Conservation (phyloP, 1,140 invertebrate species). For the Artemia franciscana region DNA sequence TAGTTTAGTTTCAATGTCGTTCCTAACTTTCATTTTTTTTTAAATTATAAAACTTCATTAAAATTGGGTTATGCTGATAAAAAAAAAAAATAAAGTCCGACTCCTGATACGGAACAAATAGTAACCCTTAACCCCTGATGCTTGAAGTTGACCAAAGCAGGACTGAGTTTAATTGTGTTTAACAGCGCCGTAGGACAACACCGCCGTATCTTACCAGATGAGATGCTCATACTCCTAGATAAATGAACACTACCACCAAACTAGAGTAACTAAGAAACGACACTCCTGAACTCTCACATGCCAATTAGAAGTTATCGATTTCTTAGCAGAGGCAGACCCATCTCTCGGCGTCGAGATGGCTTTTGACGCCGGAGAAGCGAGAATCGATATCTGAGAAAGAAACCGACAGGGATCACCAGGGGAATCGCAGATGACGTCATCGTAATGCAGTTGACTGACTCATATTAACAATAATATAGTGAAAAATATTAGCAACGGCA, state of each 20-base stretch:
- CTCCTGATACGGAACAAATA: background rate
- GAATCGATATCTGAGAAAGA: too few species aligned
- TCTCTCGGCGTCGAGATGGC: background rate
- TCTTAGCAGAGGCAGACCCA: background rate
- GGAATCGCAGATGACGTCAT: too few species aligned
- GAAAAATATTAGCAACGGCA: too few species aligned
- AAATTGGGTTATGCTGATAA: background rate
- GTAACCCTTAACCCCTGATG: background rate
- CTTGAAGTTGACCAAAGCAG: background rate
- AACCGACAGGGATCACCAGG: too few species aligned
- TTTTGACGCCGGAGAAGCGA: too few species aligned
- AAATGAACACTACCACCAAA: background rate
- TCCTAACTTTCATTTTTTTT: too few species aligned
- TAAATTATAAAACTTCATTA: too few species aligned
- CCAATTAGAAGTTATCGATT: background rate
- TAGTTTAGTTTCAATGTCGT: too few species aligned
- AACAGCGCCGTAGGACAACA: background rate
- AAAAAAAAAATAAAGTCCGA: background rate
- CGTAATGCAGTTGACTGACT: too few species aligned
- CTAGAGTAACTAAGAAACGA: background rate
- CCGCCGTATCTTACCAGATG: background rate
- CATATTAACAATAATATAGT: too few species aligned
- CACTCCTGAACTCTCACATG: background rate
- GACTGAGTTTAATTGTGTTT: background rate
- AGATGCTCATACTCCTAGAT: background rate